Conservation (phyloP, 2,797 vertebrate genomes). For the Myoxocephalus aenaeus region DNA sequence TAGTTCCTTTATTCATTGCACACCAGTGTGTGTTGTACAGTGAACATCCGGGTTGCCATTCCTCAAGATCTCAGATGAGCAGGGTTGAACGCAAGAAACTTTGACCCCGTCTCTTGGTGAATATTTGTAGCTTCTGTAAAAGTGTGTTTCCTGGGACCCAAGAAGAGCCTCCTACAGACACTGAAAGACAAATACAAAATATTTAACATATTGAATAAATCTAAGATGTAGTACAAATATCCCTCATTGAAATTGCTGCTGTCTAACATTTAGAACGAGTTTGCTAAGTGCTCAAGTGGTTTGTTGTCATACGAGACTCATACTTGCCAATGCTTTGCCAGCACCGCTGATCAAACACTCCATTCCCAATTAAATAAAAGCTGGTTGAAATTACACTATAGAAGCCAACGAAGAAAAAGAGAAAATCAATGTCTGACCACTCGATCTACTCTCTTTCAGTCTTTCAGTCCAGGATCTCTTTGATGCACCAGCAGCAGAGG, state of each 20-base stretch:
- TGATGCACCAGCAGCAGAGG: constrained; percentile 95
- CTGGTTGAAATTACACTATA: constrained; percentile 47
- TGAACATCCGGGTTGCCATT: constrained; percentile 33
- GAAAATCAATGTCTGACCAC: constrained; percentile 57
- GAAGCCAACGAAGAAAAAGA: constrained; percentile 32
- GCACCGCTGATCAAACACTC: constrained; percentile 45
- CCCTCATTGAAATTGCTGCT: background rate
- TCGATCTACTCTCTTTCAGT: constrained; percentile 46
- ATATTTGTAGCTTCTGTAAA: constrained; percentile 45
- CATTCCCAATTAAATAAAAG: constrained; percentile 56
- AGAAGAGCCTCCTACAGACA: constrained; percentile 43
- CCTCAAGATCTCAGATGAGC: constrained; percentile 41
- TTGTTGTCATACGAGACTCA: constrained; percentile 28
- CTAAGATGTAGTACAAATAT: background rate
- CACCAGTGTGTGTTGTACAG: constrained; percentile 55
- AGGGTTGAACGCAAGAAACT: constrained; percentile 21
- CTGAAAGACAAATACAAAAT: constrained; percentile 46
- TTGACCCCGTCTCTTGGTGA: constrained; percentile 29
- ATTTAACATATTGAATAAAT: background rate
- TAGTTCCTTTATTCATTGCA: constrained; percentile 67
- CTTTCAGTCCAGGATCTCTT: constrained; percentile 89
- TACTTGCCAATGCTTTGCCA: constrained; percentile 62
- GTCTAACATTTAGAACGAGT: constrained; percentile 13
- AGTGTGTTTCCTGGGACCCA: constrained; percentile 42
- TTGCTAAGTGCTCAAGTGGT: background rate